Evolutionary conservation across 2,113 vertebrate species (phyloP).

Genomic region (Cyprinodon variegatus): DNA sequence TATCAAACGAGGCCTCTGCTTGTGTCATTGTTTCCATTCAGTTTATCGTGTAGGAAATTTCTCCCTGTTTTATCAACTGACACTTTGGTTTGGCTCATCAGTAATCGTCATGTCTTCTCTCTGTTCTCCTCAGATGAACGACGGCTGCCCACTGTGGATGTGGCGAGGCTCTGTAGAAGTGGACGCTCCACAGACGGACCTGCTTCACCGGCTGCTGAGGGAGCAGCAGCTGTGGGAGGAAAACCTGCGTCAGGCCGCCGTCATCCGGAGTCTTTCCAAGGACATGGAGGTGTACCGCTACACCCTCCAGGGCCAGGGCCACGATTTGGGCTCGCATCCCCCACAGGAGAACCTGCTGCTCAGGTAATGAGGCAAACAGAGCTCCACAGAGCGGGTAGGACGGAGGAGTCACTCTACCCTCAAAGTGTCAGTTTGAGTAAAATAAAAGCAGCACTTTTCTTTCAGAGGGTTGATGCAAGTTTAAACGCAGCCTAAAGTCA

Average conservation of each 20-base stretch:
- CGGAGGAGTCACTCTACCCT: background rate
- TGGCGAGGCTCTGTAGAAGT: slow-evolving; percentile 81
- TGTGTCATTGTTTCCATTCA: too few species aligned
- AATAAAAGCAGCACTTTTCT: background rate
- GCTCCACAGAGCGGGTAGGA: slow-evolving; percentile 1
- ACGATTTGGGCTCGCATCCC: slow-evolving; percentile 62
- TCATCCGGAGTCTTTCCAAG: slow-evolving; percentile 75
- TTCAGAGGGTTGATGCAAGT: slow-evolving; percentile 22
- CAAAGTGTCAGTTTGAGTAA: slow-evolving; percentile 13
- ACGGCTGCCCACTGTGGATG: slow-evolving; percentile 70
- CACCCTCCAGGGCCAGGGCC: slow-evolving; percentile 59
- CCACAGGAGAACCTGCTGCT: slow-evolving; percentile 78
- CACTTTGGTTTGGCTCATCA: too few species aligned
- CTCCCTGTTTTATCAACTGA: too few species aligned
- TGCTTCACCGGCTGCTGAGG: slow-evolving; percentile 76
- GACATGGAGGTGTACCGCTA: slow-evolving; percentile 80
- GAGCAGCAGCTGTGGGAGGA: slow-evolving; percentile 77
- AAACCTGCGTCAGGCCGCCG: slow-evolving; percentile 60
- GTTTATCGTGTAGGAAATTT: too few species aligned
- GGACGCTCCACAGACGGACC: slow-evolving; percentile 69
- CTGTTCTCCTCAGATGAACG: slow-evolving; percentile 67
- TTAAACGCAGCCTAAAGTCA: slow-evolving; percentile 36
- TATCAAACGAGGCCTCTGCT: too few species aligned
- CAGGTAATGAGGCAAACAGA: slow-evolving; percentile 68
- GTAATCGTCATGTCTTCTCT: too few species aligned